Conservation (phyloP, 2,113 vertebrate genomes). For the Sarotherodon lohbergeri region DNA sequence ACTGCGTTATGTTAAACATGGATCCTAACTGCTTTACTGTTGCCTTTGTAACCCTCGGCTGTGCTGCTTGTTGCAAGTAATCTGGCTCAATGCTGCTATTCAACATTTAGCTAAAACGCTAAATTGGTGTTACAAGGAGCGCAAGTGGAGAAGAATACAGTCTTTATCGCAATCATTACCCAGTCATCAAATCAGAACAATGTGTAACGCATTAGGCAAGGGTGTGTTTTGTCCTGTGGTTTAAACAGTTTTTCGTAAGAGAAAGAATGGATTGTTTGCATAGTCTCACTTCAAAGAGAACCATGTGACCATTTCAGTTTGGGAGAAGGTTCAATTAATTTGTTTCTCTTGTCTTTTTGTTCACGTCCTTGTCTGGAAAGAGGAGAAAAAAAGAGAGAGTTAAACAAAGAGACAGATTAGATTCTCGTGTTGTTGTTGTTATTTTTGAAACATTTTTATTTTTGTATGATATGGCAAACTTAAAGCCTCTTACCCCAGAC, state of each 20-base stretch:
- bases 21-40: background rate
- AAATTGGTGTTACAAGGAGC: background rate
- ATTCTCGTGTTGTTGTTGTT: background rate
- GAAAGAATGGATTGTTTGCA: background rate
- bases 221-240: background rate
- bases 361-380: slow-evolving; percentile 12
- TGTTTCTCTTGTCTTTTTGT: background rate
- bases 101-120: background rate
- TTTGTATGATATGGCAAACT: background rate
- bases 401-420: background rate
- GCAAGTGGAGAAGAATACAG: background rate
- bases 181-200: background rate
- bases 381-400: background rate
- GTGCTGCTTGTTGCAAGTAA: background rate
- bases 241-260: background rate
- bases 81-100: background rate
- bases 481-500: slow-evolving; percentile 52
- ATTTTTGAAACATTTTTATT: background rate
- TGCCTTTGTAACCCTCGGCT: background rate
- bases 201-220: background rate
- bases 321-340: background rate
- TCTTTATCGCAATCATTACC: background rate
- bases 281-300: background rate
- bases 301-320: background rate
- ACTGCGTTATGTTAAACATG: background rate